These are phyloP conservation scores for Ormia ochracea DNA, from an alignment of 2,888 invertebrate species.

Conservation along the genomic window DNA sequence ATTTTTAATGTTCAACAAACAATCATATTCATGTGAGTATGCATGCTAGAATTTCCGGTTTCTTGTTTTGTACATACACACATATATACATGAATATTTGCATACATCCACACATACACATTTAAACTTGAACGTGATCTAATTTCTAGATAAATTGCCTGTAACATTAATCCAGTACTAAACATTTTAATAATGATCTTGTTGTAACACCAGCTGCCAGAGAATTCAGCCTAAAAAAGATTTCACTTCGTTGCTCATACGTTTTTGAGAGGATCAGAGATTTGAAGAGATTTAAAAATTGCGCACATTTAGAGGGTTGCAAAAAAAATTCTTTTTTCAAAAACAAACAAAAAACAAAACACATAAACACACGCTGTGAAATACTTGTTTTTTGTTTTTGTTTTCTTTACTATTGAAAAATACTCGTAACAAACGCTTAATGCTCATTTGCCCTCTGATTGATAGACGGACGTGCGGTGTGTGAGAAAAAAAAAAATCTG, in stretches of 20 bases:
- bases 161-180: neutral
- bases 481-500: neutral
- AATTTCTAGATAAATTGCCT: neutral
- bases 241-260: neutral
- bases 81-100: too few species aligned
- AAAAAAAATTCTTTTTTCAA: conserved; percentile 39
- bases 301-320: conserved; percentile 41
- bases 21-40: neutral
- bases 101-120: neutral
- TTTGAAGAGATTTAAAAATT: neutral
- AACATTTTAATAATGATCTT: conserved; percentile 1
- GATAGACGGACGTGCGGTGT: neutral
- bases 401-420: too few species aligned
- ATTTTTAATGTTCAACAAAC: neutral
- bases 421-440: neutral
- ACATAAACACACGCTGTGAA: neutral
- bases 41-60: conserved; percentile 42
- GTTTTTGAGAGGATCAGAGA: neutral
- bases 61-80: too few species aligned
- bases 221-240: conserved; percentile 20
- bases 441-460: conserved; percentile 5
- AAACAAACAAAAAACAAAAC: neutral
- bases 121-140: conserved; percentile 59
- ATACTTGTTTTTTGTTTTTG: neutral
- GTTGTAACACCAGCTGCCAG: neutral